Conservation (phyloP, 1,140 invertebrate species). For the Amphibalanus amphitrite region DNA sequence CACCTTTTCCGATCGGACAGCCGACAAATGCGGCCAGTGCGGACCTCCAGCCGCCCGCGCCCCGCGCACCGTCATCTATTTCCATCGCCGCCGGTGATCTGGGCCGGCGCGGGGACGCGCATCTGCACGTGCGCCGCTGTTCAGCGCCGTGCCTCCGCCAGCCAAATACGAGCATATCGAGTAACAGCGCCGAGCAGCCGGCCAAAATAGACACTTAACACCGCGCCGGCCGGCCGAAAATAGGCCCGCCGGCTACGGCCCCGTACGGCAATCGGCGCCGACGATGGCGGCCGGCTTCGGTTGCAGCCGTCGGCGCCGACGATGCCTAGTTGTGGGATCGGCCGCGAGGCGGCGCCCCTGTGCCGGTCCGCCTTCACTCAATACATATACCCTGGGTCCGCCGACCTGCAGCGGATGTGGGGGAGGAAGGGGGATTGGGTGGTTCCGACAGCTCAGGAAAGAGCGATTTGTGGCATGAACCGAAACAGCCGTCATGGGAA, state of each 20-base stretch:
- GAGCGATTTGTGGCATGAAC: no score
- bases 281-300: neutral
- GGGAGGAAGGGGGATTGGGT: no score
- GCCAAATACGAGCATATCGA: neutral
- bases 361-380: no score
- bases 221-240: neutral
- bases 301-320: neutral
- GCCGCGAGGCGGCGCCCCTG: no score
- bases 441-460: no score
- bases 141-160: no score
- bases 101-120: neutral
- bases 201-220: neutral
- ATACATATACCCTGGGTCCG: no score
- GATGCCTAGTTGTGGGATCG: neutral
- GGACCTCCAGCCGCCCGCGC: no score
- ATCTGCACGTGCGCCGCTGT: neutral
- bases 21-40: no score
- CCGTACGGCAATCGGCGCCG: neutral
- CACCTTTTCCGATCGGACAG: no score
- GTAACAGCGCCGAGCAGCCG: neutral
- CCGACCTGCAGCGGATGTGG: neutral
- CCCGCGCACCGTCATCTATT: neutral
- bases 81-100: no score
- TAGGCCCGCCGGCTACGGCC: neutral
- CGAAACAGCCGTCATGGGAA: no score